phyloP scores from a whole-genome alignment of 2,113 vertebrate genomes.

The Symphodus melops region DNA sequence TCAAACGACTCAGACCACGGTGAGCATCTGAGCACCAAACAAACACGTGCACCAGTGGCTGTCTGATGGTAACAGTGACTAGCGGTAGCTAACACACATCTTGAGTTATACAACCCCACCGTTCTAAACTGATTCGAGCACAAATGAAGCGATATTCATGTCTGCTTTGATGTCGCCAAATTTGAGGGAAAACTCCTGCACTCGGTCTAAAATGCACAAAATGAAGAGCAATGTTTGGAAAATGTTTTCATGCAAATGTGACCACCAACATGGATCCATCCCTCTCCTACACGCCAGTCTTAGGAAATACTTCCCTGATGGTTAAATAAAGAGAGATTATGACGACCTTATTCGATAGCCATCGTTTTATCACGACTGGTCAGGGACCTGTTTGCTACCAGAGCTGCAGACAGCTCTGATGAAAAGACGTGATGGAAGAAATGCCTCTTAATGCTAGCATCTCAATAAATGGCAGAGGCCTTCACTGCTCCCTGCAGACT shows the following conservation, averaged over 20 bases:
- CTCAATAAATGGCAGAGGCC: slow-evolving; percentile 30
- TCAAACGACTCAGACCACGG: neutral
- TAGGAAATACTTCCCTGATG: too few relatives aligned
- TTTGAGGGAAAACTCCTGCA: too few relatives aligned
- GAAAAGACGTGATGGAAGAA: neutral
- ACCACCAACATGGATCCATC: too few relatives aligned
- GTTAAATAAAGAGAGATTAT: too few relatives aligned
- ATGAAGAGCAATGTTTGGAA: too few relatives aligned
- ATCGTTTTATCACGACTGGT: neutral
- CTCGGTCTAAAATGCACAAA: too few relatives aligned
- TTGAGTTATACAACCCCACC: neutral
- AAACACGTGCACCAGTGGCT: neutral
- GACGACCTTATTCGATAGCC: neutral
- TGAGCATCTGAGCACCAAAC: neutral
- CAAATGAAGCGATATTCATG: too few relatives aligned
- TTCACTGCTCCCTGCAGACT: slow-evolving; percentile 41
- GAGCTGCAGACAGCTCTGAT: neutral
- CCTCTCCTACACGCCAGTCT: too few relatives aligned
- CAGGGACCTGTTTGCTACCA: too few relatives aligned
- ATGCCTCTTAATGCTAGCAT: neutral
- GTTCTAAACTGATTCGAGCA: too few relatives aligned
- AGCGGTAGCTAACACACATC: neutral
- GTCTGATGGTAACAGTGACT: neutral
- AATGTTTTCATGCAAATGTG: too few relatives aligned
- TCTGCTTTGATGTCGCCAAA: too few relatives aligned